Conservation (phyloP, 2,113 vertebrate species). For the Lethenteron camtschaticum region DNA sequence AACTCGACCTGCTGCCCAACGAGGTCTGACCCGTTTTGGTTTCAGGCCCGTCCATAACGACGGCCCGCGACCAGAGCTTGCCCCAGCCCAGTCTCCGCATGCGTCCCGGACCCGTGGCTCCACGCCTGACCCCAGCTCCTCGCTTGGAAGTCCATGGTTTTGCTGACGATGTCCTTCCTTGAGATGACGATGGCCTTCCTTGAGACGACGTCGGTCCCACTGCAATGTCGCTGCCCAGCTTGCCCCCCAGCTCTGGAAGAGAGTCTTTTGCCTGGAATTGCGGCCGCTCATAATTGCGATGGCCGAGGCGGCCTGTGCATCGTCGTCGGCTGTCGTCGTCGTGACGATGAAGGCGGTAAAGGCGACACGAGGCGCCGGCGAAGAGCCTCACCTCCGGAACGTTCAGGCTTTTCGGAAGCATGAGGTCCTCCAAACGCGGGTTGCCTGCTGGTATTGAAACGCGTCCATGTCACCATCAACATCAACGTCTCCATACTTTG, state of each 20-base stretch:
- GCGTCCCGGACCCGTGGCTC: slow-evolving; percentile 12
- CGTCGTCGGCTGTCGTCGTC: too few relatives aligned
- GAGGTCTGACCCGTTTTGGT: background rate
- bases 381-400: too few relatives aligned
- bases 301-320: background rate
- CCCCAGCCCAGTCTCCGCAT: slow-evolving; percentile 14
- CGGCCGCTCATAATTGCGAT: slow-evolving; percentile 27
- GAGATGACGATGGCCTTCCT: too few relatives aligned
- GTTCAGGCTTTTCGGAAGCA: too few relatives aligned
- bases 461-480: too few relatives aligned
- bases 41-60: background rate
- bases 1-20: background rate
- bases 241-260: slow-evolving; percentile 46
- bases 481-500: too few relatives aligned
- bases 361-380: too few relatives aligned
- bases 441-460: too few relatives aligned
- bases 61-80: background rate
- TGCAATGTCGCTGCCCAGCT: slow-evolving; percentile 8
- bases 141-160: background rate
- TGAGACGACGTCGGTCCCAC: background rate
- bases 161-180: background rate
- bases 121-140: background rate
- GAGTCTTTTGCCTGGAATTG: slow-evolving; percentile 34
- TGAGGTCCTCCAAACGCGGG: too few relatives aligned
- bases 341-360: too few relatives aligned